Percentiles rank a stretch among this genome's conserved stretches.
phyloP scores from a whole-genome alignment of 2,797 vertebrate genomes.

The Ptychadena robeensis region DNA sequence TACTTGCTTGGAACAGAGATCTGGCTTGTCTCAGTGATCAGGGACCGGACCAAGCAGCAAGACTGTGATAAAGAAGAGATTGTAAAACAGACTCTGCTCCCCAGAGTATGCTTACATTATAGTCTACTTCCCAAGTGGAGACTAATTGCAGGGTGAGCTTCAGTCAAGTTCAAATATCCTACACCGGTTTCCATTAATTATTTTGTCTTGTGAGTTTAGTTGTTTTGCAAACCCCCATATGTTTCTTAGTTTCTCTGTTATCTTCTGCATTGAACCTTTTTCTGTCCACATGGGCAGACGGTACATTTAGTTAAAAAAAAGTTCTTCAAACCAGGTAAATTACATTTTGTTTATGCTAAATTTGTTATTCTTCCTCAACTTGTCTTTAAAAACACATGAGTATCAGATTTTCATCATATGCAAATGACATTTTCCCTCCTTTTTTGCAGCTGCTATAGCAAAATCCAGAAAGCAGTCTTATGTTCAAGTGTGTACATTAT shows the following conservation, averaged over 20 bases:
- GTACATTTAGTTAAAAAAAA: background rate
- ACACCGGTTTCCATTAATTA: too few relatives aligned
- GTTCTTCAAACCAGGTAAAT: background rate
- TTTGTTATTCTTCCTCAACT: background rate
- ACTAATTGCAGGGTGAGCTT: background rate
- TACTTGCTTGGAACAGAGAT: too few relatives aligned
- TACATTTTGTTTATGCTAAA: background rate
- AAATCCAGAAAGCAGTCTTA: slow-evolving; percentile 2
- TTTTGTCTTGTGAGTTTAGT: too few relatives aligned
- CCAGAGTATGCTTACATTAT: too few relatives aligned
- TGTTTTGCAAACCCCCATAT: too few relatives aligned
- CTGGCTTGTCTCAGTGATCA: too few relatives aligned
- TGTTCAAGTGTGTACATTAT: slow-evolving; percentile 32
- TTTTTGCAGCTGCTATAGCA: slow-evolving; percentile 16
- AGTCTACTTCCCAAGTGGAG: too few relatives aligned
- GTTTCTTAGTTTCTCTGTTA: too few relatives aligned
- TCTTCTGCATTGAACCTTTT: background rate
- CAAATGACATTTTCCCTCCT: slow-evolving; percentile 9
- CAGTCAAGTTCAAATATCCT: background rate
- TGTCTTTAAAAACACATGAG: background rate
- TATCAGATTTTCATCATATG: slow-evolving; percentile 4
- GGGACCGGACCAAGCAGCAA: too few relatives aligned
- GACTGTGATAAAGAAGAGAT: too few relatives aligned
- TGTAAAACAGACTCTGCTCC: too few relatives aligned
- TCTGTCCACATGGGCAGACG: background rate